A percentile compares a stretch with the other conserved stretches of the same genome.
Evolutionary conservation across 2,888 invertebrate species (phyloP).

Genomic region (Phasia obesa): DNA sequence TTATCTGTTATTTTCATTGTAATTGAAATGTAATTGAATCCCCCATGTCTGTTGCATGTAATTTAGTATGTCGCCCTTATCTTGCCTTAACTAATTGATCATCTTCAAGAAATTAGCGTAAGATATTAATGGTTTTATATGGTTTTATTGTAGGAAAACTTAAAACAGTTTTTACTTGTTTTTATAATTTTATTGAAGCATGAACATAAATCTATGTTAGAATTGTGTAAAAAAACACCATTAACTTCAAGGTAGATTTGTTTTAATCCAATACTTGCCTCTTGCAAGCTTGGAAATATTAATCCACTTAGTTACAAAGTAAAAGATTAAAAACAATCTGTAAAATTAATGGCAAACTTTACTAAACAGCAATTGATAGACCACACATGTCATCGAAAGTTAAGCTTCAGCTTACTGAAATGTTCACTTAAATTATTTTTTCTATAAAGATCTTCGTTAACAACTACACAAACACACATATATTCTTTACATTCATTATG

Average conservation of each 20-base stretch:
- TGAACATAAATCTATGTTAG: not conserved
- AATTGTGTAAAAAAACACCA: not conserved
- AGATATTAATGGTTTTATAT: no score
- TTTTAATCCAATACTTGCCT: not conserved
- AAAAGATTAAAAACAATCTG: slow-evolving; percentile 44
- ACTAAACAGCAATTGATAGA: slow-evolving; percentile 52
- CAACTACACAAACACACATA: slow-evolving; percentile 6
- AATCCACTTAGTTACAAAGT: slow-evolving; percentile 31
- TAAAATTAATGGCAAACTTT: slow-evolving; percentile 51
- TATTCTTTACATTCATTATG: slow-evolving; percentile 45
- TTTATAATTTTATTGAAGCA: not conserved
- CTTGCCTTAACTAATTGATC: no score
- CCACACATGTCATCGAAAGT: slow-evolving; percentile 59
- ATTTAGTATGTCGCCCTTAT: no score
- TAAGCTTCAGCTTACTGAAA: slow-evolving; percentile 3
- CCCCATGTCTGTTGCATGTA: no score
- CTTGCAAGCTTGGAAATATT: slow-evolving; percentile 1
- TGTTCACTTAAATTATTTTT: not conserved
- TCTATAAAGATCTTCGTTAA: slow-evolving; percentile 6
- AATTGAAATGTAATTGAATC: no score
- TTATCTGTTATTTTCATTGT: no score
- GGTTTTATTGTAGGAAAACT: not conserved
- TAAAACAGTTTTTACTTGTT: not conserved
- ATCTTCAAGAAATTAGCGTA: no score
- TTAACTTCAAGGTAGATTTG: slow-evolving; percentile 10